Percentiles rank a stretch among this genome's conserved stretches.
Conservation (phyloP, 2,113 vertebrate species). For the Chaetorhynchus papuensis region DNA sequence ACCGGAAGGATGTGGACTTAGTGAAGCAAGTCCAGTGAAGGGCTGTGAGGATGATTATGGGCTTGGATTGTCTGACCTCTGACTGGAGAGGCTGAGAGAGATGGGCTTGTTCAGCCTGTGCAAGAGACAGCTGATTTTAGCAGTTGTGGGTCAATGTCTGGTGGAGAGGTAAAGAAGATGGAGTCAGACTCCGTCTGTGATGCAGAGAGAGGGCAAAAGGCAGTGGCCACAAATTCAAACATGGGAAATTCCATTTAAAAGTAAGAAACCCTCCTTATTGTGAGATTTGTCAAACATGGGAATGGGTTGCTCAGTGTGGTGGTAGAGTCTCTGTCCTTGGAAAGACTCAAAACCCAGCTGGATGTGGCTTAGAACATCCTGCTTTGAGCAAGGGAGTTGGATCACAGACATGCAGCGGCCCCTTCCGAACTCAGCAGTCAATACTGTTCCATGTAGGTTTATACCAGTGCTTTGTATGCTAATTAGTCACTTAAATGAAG, state of each 20-base stretch:
- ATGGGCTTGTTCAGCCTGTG: neutral
- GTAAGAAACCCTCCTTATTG: neutral
- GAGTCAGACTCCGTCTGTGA: neutral
- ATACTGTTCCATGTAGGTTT: neutral
- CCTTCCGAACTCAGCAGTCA: neutral
- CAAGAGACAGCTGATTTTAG: neutral
- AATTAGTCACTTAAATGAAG: neutral
- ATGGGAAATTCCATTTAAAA: neutral
- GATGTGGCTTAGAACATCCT: neutral
- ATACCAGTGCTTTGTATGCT: neutral
- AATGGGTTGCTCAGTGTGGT: neutral
- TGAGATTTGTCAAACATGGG: neutral
- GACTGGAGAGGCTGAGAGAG: neutral
- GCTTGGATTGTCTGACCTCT: neutral
- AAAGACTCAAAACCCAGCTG: neutral
- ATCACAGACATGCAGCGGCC: neutral
- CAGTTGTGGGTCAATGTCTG: neutral
- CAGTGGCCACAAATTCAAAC: neutral
- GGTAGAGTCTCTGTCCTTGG: neutral
- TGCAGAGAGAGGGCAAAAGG: neutral
- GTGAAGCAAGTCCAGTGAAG: neutral
- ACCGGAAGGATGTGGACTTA: neutral
- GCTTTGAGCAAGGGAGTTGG: neutral
- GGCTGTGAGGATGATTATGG: neutral
- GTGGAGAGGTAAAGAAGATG: neutral